These are phyloP conservation scores for Noctua janthe DNA, from an alignment of 2,888 invertebrate genomes.

Conservation along the genomic window DNA sequence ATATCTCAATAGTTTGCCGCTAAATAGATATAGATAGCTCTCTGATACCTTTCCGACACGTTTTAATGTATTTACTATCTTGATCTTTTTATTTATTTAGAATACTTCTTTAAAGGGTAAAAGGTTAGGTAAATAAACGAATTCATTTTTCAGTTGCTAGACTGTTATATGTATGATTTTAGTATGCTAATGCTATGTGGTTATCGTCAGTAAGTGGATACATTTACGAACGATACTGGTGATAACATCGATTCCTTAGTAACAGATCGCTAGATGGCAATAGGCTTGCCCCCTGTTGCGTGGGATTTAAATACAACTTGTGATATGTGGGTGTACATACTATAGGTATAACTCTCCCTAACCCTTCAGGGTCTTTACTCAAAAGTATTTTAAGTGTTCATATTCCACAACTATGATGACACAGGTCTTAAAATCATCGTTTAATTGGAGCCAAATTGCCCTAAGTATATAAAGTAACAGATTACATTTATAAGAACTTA, in stretches of 20 bases:
- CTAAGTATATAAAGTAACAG: background rate
- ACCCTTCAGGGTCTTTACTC: background rate
- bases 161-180: no score
- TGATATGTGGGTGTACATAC: background rate
- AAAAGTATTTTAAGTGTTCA: background rate
- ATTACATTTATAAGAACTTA: background rate
- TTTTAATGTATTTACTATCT: constrained; percentile 21
- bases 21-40: constrained; percentile 53
- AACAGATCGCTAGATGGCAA: background rate
- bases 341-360: background rate
- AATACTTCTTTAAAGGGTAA: background rate
- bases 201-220: background rate
- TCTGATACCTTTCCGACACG: constrained; percentile 33
- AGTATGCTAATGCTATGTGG: background rate
- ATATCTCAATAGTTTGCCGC: constrained; percentile 58
- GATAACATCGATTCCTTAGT: background rate
- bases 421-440: background rate
- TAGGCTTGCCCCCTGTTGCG: background rate
- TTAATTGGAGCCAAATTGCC: background rate
- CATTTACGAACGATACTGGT: background rate
- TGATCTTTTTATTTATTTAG: constrained; percentile 35
- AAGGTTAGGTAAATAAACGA: background rate
- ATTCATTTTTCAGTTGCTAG: background rate
- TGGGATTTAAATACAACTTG: background rate
- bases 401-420: background rate